Conservation (phyloP, 1,140 invertebrate genomes). For the Planococcus citri region DNA sequence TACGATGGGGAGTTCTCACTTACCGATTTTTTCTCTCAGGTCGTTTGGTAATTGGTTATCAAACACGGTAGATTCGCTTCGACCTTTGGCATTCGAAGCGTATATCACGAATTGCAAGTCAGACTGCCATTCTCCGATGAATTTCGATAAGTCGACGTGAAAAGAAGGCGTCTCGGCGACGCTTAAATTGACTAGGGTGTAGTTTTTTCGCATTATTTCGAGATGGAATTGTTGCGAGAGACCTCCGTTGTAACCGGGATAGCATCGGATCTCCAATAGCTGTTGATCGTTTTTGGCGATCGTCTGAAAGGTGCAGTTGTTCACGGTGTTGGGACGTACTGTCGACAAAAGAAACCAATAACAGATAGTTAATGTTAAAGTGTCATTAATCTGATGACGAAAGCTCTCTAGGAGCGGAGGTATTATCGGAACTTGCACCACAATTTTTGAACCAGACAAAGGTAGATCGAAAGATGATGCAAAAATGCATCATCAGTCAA, state of each 20-base stretch:
- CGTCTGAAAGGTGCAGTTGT: constrained; percentile 66
- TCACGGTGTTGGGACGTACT: constrained; percentile 64
- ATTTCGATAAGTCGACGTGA: constrained; percentile 49
- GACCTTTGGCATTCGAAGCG: constrained; percentile 74
- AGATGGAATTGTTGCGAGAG: constrained; percentile 66
- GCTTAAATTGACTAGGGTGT: constrained; percentile 51
- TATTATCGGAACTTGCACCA: too few species aligned
- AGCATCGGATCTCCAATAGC: constrained; percentile 56
- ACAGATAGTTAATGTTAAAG: neutral
- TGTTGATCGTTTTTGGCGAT: constrained; percentile 55
- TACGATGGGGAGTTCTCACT: too few species aligned
- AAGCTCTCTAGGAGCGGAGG: too few species aligned
- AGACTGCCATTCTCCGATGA: constrained; percentile 42
- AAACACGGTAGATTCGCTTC: constrained; percentile 61
- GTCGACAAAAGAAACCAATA: constrained; percentile 27
- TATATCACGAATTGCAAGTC: constrained; percentile 64
- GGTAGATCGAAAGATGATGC: too few species aligned
- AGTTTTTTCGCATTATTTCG: constrained; percentile 60
- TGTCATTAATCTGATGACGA: too few species aligned
- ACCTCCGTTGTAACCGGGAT: constrained; percentile 66
- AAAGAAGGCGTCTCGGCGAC: constrained; percentile 48
- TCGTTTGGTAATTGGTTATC: constrained; percentile 41
- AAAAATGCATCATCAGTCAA: too few species aligned
- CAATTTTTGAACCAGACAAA: too few species aligned
- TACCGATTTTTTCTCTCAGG: neutral